Conservation (phyloP, 2,113 vertebrate species). For the Zosterops borbonicus region DNA sequence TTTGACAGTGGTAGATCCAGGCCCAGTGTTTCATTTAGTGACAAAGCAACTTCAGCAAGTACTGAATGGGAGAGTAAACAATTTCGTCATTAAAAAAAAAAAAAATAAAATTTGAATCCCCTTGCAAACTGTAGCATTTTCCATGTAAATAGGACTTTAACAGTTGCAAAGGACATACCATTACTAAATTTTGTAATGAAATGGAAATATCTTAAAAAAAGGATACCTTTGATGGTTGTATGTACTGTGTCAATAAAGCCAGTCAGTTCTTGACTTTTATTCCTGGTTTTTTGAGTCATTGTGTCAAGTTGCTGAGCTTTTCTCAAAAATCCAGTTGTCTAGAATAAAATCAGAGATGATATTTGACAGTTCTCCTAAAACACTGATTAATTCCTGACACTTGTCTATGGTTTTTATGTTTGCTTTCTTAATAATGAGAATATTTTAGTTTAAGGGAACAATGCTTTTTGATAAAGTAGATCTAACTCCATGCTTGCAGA, state of each 20-base stretch:
- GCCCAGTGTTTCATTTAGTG: slow-evolving; percentile 75
- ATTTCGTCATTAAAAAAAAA: not conserved
- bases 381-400: not conserved
- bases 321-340: slow-evolving; percentile 72
- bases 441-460: not conserved
- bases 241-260: slow-evolving; percentile 72
- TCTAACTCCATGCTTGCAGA: not conserved
- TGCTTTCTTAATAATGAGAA: not conserved
- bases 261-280: slow-evolving; percentile 71
- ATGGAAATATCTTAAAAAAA: not conserved
- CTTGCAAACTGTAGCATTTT: not conserved
- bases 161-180: not conserved
- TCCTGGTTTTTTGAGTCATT: slow-evolving; percentile 67
- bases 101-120: not conserved
- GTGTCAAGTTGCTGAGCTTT: slow-evolving; percentile 55
- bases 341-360: slow-evolving; percentile 33
- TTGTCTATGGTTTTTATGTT: not conserved
- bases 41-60: slow-evolving; percentile 70
- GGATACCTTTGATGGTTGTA: slow-evolving; percentile 77
- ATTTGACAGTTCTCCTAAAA: not conserved
- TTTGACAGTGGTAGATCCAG: slow-evolving; percentile 66
- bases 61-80: slow-evolving; percentile 59
- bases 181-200: not conserved
- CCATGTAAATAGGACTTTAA: not conserved
- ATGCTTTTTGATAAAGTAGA: not conserved